Evolutionary conservation across 2,797 vertebrate genomes (phyloP).

Genomic region (Karalla daura): DNA sequence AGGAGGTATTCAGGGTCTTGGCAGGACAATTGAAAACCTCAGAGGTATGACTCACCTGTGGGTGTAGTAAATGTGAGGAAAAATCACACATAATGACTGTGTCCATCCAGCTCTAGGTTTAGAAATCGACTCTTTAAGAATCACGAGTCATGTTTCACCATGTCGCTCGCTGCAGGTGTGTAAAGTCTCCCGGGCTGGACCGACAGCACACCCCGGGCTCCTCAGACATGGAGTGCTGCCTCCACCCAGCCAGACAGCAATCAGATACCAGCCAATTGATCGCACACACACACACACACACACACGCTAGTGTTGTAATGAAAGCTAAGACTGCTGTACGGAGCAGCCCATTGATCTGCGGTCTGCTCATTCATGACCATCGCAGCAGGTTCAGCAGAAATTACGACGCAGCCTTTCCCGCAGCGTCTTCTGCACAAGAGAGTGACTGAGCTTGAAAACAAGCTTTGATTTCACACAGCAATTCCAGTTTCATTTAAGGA

Average conservation of each 20-base stretch:
- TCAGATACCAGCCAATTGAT: conserved; percentile 63
- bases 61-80: background rate
- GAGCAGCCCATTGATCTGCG: conserved; percentile 53
- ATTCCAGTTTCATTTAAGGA: conserved; percentile 33
- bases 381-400: conserved; percentile 11
- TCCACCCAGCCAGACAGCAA: conserved; percentile 47
- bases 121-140: background rate
- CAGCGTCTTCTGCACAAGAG: background rate
- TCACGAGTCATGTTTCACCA: background rate
- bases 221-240: conserved; percentile 12
- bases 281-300: conserved; percentile 22
- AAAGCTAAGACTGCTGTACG: conserved; percentile 56
- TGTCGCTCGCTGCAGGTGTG: background rate
- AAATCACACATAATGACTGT: background rate
- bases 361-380: conserved; percentile 50
- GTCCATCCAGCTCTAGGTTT: background rate
- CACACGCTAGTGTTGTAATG: conserved; percentile 43
- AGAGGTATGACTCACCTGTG: conserved; percentile 13
- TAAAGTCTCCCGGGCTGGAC: conserved; percentile 17
- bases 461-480: conserved; percentile 31
- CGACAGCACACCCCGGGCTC: conserved; percentile 10
- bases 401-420: conserved; percentile 1
- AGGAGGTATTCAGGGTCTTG: background rate
- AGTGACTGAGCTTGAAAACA: conserved; percentile 10
- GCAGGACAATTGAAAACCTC: background rate